Evolutionary conservation across 2,113 vertebrate species (phyloP).

Genomic region (Vidua macroura): DNA sequence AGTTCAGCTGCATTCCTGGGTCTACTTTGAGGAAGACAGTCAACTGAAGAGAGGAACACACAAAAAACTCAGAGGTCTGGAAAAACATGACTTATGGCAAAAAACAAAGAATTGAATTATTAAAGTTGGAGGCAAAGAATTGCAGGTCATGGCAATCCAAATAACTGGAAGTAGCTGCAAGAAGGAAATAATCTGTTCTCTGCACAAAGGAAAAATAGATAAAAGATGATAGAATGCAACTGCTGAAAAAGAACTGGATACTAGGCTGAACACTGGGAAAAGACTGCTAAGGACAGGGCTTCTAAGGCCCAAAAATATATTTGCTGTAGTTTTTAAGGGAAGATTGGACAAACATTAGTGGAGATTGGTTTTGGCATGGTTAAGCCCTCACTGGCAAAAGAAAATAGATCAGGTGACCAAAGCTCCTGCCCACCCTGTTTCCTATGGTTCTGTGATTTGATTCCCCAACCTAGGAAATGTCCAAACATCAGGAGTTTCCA

Average conservation of each 20-base stretch:
- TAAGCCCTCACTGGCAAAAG: neutral
- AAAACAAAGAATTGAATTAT: neutral
- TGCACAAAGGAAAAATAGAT: neutral
- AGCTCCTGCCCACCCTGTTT: neutral
- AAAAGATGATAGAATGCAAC: neutral
- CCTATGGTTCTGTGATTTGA: neutral
- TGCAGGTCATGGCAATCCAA: neutral
- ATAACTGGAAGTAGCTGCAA: neutral
- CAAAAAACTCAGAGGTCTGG: neutral
- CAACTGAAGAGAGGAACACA: neutral
- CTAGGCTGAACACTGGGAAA: neutral
- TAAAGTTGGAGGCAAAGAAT: neutral
- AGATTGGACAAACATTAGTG: neutral
- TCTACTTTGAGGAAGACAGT: neutral
- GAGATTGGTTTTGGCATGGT: neutral
- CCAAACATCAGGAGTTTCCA: neutral
- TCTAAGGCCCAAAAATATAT: neutral
- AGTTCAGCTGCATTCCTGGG: neutral
- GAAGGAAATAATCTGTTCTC: neutral
- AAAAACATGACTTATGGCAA: neutral
- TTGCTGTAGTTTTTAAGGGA: neutral
- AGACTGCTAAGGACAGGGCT: neutral
- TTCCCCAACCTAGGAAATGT: neutral
- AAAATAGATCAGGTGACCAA: neutral
- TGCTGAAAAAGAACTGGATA: neutral